These are phyloP conservation scores for Nymphalis polychloros DNA, from an alignment of 2,888 invertebrate species.

Conservation along the genomic window DNA sequence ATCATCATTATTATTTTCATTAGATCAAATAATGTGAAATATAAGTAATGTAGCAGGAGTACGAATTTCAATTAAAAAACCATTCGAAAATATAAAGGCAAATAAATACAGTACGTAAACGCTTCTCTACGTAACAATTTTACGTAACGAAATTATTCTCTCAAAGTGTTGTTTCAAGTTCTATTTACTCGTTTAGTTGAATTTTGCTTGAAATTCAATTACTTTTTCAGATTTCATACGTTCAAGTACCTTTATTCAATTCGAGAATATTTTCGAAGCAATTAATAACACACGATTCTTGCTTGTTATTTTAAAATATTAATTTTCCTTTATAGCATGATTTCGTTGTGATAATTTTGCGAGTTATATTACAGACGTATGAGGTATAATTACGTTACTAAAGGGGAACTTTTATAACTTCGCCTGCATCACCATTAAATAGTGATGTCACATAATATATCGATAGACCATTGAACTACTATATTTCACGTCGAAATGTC, in stretches of 20 bases:
- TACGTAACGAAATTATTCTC: background rate
- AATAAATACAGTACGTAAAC: too few relatives aligned
- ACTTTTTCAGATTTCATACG: background rate
- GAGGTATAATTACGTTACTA: background rate
- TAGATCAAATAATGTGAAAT: too few relatives aligned
- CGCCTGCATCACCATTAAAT: background rate
- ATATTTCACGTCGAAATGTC: background rate
- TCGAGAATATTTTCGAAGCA: background rate
- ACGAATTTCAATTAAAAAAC: too few relatives aligned
- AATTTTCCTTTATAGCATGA: conserved; percentile 25
- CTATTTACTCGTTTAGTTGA: background rate
- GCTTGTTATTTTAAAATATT: conserved; percentile 25
- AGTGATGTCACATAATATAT: conserved; percentile 1
- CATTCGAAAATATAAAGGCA: too few relatives aligned
- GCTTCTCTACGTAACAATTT: too few relatives aligned
- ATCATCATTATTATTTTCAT: too few relatives aligned
- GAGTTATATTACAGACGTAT: conserved; percentile 3
- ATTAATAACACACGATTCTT: too few relatives aligned
- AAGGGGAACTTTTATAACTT: conserved; percentile 2
- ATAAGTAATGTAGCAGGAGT: too few relatives aligned
- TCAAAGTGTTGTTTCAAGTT: background rate
- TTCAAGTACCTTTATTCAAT: conserved; percentile 2
- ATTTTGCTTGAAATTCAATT: background rate
- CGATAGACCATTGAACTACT: background rate
- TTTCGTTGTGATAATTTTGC: conserved; percentile 16